Percentiles rank a stretch among this genome's conserved stretches.
Conservation (phyloP, 64 coral and sea anemone species). For the Stichodactyla helianthus region DNA sequence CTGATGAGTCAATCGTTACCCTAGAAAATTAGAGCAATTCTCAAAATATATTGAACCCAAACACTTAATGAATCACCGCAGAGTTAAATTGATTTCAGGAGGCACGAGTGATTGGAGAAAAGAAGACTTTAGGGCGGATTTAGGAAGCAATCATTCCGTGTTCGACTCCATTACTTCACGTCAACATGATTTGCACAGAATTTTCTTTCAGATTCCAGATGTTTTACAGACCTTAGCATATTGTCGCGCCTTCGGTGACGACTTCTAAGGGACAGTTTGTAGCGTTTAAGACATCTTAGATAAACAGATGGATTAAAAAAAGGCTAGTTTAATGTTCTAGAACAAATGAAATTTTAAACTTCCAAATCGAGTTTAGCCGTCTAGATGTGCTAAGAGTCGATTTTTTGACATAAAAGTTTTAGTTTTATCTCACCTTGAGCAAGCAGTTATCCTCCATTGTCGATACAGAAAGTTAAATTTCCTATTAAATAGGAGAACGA, state of each 20-base stretch:
- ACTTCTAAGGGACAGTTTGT: not conserved
- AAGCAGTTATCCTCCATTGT: constrained; percentile 7
- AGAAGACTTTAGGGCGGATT: constrained; percentile 1
- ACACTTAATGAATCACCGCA: not conserved
- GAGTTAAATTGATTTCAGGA: constrained; percentile 1
- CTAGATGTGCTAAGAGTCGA: not conserved
- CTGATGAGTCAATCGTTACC: constrained; percentile 12
- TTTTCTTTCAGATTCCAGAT: not conserved
- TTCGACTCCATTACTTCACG: constrained; percentile 1
- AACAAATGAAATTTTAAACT: not conserved
- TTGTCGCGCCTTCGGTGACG: not conserved
- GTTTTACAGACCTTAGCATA: not conserved
- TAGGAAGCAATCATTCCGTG: not conserved
- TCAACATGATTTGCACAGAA: not conserved
- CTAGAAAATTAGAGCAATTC: not conserved
- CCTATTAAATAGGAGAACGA: not conserved
- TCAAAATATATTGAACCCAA: constrained; percentile 1
- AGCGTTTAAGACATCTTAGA: not conserved
- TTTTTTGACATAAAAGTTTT: not conserved
- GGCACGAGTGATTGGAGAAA: not conserved
- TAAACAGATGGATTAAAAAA: not conserved
- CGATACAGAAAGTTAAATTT: not conserved
- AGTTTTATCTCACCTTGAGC: not conserved
- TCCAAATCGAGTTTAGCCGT: not conserved
- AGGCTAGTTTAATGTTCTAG: not conserved